Conservation (phyloP, 2,888 invertebrate species). For the Empis stercorea region DNA sequence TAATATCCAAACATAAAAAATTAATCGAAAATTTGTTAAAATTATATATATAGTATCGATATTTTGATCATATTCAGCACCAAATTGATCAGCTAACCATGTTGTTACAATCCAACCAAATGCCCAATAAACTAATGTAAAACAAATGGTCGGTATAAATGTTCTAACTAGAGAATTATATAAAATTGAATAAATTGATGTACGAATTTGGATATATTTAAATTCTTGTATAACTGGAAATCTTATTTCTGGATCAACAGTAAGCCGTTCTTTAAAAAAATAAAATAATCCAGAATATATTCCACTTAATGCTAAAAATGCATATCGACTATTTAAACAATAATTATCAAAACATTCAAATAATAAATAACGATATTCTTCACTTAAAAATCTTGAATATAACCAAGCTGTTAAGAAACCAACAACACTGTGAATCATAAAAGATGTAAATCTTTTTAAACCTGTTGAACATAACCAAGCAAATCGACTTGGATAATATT, state of each 20-base stretch:
- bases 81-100: constrained; percentile 41
- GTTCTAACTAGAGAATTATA: constrained; percentile 46
- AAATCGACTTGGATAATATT: constrained; percentile 53
- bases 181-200: constrained; percentile 43
- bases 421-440: constrained; percentile 44
- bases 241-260: constrained; percentile 35
- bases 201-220: constrained; percentile 53
- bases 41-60: constrained; percentile 29
- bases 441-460: constrained; percentile 41
- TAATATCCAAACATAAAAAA: constrained; percentile 56
- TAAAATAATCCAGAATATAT: constrained; percentile 51
- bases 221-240: constrained; percentile 60
- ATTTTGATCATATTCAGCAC: constrained; percentile 30
- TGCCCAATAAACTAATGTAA: constrained; percentile 46
- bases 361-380: constrained; percentile 42
- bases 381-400: constrained; percentile 51
- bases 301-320: constrained; percentile 54
- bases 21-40: constrained; percentile 28
- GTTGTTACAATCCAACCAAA: constrained; percentile 44
- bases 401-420: constrained; percentile 57
- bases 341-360: constrained; percentile 38
- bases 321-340: constrained; percentile 53
- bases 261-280: constrained; percentile 22
- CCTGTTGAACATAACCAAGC: constrained; percentile 49
- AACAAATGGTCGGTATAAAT: constrained; percentile 48